Evolutionary conservation across 2,797 vertebrate genomes (phyloP).

Genomic region (Lithobates pipiens): DNA sequence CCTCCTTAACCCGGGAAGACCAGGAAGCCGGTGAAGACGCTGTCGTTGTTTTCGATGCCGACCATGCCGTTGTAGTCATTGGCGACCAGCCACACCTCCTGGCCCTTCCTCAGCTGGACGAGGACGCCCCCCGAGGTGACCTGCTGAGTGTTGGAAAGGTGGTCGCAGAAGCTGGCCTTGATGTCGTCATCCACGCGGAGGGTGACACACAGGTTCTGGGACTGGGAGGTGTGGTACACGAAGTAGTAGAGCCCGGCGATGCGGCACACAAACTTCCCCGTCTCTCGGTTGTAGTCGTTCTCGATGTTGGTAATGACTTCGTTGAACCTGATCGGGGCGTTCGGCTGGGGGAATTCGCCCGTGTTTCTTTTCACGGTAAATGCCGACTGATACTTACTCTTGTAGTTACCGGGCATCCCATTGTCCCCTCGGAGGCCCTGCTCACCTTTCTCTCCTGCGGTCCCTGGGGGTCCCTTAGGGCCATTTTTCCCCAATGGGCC

Average conservation of each 20-base stretch:
- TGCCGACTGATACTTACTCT: constrained; percentile 74
- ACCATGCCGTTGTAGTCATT: constrained; percentile 81
- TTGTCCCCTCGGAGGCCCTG: constrained; percentile 30
- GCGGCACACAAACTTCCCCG: constrained; percentile 79
- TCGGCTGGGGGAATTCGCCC: constrained; percentile 1
- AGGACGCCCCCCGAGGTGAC: constrained; percentile 79
- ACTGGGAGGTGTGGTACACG: constrained; percentile 72
- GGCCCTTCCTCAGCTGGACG: constrained; percentile 64
- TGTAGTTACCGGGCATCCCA: constrained; percentile 71
- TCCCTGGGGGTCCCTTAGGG: constrained; percentile 67
- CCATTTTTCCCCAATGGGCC: constrained; percentile 80
- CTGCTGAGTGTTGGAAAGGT: constrained; percentile 72
- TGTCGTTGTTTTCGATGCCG: constrained; percentile 71
- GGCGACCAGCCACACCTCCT: constrained; percentile 78
- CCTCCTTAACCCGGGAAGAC: constrained; percentile 76
- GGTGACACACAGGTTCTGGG: constrained; percentile 73
- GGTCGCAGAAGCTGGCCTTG: constrained; percentile 81
- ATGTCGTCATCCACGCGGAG: constrained; percentile 57
- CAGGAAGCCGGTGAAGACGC: constrained; percentile 85
- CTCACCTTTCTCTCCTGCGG: constrained; percentile 55
- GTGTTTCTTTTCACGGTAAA: constrained; percentile 79
- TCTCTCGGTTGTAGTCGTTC: constrained; percentile 68
- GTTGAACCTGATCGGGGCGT: constrained; percentile 73
- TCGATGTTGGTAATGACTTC: constrained; percentile 73
- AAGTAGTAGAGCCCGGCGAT: constrained; percentile 83